These are phyloP conservation scores for Danio jaintianensis DNA, from an alignment of 2,797 vertebrate genomes.

Conservation along the genomic window DNA sequence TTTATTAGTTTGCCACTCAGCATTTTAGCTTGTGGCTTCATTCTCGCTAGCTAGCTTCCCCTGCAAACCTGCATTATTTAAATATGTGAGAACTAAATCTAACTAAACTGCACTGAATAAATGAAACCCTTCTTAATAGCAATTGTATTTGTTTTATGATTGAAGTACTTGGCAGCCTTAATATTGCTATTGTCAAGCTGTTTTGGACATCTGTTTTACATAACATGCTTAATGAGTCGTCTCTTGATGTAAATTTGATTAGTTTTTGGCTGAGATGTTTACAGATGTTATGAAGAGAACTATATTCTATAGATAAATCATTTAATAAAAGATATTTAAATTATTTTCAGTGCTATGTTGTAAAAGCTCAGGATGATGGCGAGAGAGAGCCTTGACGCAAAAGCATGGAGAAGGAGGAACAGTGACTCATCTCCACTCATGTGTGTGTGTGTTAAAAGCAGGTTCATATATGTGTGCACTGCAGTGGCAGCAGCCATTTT, in stretches of 20 bases:
- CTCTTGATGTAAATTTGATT: no score
- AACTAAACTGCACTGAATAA: no score
- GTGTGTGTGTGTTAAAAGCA: background rate
- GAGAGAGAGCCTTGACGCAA: slow-evolving; percentile 4
- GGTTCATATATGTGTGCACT: background rate
- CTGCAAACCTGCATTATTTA: background rate
- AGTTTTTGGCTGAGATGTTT: no score
- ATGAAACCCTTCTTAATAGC: no score
- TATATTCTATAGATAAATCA: no score
- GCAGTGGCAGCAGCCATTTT: slow-evolving; percentile 43
- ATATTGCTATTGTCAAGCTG: no score
- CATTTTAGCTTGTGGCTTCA: background rate
- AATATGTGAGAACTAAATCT: background rate
- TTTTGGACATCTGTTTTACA: no score
- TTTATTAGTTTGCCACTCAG: background rate
- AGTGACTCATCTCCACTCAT: slow-evolving; percentile 46
- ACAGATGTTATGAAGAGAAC: no score
- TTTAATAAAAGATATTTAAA: no score
- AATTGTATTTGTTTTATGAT: no score
- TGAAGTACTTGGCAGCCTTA: no score
- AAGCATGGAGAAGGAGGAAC: slow-evolving; percentile 4
- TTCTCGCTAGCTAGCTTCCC: background rate
- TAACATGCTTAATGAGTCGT: no score
- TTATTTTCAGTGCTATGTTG: background rate
- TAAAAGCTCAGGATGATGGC: background rate